Conservation (phyloP, 2,113 vertebrate genomes). For the Promerops cafer region DNA sequence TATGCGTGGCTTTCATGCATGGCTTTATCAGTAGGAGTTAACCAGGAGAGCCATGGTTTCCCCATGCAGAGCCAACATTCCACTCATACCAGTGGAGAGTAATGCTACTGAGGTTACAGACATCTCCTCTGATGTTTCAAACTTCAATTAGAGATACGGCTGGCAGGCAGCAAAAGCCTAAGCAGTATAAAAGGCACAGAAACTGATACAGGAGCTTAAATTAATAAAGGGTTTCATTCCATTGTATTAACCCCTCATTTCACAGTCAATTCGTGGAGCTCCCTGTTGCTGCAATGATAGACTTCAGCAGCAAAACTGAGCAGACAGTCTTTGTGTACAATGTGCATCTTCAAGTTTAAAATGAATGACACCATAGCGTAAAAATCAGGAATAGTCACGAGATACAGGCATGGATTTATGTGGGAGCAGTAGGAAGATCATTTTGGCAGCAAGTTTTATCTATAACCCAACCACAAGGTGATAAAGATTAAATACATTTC, state of each 20-base stretch:
- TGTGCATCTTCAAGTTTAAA: background rate
- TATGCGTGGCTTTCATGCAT: background rate
- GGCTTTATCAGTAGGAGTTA: background rate
- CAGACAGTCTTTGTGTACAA: background rate
- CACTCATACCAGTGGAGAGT: background rate
- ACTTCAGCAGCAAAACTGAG: background rate
- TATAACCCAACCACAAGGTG: background rate
- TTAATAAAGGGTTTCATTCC: background rate
- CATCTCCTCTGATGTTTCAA: conserved; percentile 40
- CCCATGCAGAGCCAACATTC: conserved; percentile 22
- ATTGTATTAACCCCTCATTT: background rate
- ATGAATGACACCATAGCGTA: rapidly evolving
- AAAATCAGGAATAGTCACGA: background rate
- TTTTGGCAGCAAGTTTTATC: background rate
- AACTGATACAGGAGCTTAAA: background rate
- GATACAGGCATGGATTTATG: background rate
- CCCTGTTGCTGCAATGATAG: background rate
- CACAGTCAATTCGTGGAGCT: background rate
- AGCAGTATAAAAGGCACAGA: background rate
- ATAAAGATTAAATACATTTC: background rate
- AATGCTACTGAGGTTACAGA: background rate
- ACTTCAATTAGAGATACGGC: background rate
- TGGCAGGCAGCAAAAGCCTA: background rate
- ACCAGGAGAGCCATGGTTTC: background rate
- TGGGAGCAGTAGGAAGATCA: background rate